These are phyloP conservation scores for Ommatoiulus sabulosus DNA, from an alignment of 2,888 invertebrate genomes.

Conservation along the genomic window DNA sequence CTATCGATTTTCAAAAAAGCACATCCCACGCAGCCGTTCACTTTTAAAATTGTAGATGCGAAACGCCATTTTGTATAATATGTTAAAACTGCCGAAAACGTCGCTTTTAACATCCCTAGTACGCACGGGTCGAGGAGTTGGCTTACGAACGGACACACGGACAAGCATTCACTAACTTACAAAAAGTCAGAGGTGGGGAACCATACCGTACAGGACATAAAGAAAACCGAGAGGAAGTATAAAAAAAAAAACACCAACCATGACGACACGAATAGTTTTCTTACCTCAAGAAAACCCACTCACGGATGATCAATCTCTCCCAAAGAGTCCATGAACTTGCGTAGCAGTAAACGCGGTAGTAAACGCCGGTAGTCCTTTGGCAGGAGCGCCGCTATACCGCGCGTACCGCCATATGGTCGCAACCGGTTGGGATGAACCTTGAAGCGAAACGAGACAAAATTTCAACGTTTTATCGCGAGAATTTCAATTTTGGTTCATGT, in stretches of 20 bases:
- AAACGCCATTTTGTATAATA: conserved; percentile 43
- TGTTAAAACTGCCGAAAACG: conserved; percentile 11
- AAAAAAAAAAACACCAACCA: conserved; percentile 32
- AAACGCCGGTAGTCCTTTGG: background rate
- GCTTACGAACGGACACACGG: background rate
- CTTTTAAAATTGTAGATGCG: conserved; percentile 40
- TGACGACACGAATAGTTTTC: conserved; percentile 49
- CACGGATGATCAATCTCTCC: conserved; percentile 48
- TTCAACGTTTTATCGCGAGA: background rate
- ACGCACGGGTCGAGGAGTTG: background rate
- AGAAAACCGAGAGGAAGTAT: background rate
- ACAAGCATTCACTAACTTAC: background rate
- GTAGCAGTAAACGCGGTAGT: background rate
- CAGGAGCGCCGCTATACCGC: background rate
- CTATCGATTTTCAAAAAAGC: conserved; percentile 37
- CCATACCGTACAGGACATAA: background rate
- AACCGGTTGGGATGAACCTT: conserved; percentile 45
- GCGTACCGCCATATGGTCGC: conserved; percentile 28
- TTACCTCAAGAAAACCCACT: conserved; percentile 49
- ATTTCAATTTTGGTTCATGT: background rate
- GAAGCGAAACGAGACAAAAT: conserved; percentile 13
- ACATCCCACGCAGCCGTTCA: background rate
- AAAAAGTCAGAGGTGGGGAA: background rate
- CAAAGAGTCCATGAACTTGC: conserved; percentile 51
- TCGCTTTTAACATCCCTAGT: background rate